Base-by-base conservation (phyloP, 2,888 invertebrate species). In the Cotesia congregata region DNA sequence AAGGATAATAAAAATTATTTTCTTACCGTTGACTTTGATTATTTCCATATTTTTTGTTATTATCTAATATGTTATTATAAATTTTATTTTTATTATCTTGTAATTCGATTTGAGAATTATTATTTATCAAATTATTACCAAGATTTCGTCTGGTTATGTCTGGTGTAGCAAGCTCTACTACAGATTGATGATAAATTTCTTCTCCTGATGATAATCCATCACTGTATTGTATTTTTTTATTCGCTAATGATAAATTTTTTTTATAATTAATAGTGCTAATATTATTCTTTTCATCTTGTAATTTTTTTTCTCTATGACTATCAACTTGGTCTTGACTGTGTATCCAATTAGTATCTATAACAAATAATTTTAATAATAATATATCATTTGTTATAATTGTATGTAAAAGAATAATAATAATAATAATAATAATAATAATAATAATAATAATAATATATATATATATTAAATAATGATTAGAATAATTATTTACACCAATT, bases 111-210 rank as follows among this genome's bases (percentile, higher is more conserved):
- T 50, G 50, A 50, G 50, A 50, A 12, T 50, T 50, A 12, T 50
- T 50, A 9, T 50, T 7, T 50, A 50, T 12, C 12, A 12, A 12
- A 50, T 7, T 50, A 17, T 85, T 85, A 15, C 83, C 88, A 75
- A 91, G 84, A 30, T 91, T 91, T 75, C 91, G 87, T 50, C n/a
- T n/a, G n/a, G 91, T 91, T 71, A 91, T 91, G 76, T 92, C 91
- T 1, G 92, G 91, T 1, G 91, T 91, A 61, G 91, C 90, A 62
- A 90, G 6, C 90, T 89, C 39, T 7, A 12, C 12, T 12, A 50
- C 12, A 50, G 9, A 50, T 12, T 50, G 12, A 70, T 88, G 87
- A n/a, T 86, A 85, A 38, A 84, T 81, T 40, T 91, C 90, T 40
- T 91, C 90, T 78, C 87, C 88, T 67, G 90, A 90, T 1, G 90